These are phyloP conservation scores for Archips xylosteana DNA, from an alignment of 2,888 invertebrate species.

Conservation along the genomic window DNA sequence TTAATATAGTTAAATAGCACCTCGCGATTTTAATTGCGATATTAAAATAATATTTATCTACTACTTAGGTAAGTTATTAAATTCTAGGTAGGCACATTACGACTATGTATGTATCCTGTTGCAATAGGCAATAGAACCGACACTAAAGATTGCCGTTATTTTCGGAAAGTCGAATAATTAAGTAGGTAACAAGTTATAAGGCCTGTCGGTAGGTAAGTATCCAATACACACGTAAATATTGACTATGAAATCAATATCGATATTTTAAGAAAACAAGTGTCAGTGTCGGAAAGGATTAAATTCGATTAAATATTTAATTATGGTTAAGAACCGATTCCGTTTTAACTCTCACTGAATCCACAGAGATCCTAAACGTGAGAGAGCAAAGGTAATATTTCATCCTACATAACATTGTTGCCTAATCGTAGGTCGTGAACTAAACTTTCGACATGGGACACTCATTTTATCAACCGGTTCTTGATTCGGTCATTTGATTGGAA, in stretches of 20 bases:
- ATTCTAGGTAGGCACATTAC: too few relatives aligned
- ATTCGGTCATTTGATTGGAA: slow-evolving; percentile 77
- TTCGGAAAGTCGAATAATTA: not conserved
- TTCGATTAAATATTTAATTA: not conserved
- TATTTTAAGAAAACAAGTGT: too few relatives aligned
- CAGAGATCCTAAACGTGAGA: slow-evolving; percentile 12
- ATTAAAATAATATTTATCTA: not conserved
- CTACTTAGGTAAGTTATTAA: not conserved
- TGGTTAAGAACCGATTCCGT: not conserved
- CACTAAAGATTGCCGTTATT: not conserved
- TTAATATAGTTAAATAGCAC: too few relatives aligned
- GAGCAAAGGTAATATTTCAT: slow-evolving; percentile 53
- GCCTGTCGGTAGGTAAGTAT: too few relatives aligned
- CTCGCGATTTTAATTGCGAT: too few relatives aligned
- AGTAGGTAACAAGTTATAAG: too few relatives aligned
- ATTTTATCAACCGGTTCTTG: slow-evolving; percentile 71
- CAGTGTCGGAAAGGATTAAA: not conserved
- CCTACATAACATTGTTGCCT: slow-evolving; percentile 73
- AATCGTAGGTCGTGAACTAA: slow-evolving; percentile 75
- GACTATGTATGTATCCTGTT: too few relatives aligned
- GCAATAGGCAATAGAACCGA: not conserved
- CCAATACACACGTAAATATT: too few relatives aligned
- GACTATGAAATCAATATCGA: too few relatives aligned
- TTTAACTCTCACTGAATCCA: not conserved
- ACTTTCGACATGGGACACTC: slow-evolving; percentile 74